Percentiles rank a stretch among this genome's conserved stretches.
Evolutionary conservation across 2,888 invertebrate genomes (phyloP).

Genomic region (Zaprionus obscuricornis): DNA sequence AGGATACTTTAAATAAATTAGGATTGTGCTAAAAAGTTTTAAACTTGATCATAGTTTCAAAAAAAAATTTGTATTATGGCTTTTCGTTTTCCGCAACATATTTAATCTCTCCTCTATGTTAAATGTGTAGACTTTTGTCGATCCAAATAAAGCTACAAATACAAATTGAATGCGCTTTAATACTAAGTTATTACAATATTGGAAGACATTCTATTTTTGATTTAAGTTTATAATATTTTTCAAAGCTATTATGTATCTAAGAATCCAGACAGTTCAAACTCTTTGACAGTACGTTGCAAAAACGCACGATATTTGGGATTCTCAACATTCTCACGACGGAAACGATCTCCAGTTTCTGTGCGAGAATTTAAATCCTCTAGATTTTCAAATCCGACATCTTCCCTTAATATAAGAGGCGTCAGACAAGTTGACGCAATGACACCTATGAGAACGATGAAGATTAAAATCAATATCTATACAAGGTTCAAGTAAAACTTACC

Average conservation of each 20-base stretch:
- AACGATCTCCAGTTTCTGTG: slow-evolving; percentile 74
- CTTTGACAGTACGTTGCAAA: slow-evolving; percentile 80
- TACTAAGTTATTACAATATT: slow-evolving; percentile 1
- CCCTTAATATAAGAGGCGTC: slow-evolving; percentile 81
- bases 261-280: slow-evolving; percentile 82
- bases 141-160: not conserved
- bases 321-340: slow-evolving; percentile 80
- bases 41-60: not conserved
- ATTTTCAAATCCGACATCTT: slow-evolving; percentile 73
- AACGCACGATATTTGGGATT: slow-evolving; percentile 81
- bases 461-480: no score
- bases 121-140: not conserved
- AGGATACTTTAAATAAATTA: slow-evolving; percentile 15
- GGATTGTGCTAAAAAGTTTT: no score
- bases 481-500: slow-evolving; percentile 52
- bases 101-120: not conserved
- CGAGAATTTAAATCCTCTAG: slow-evolving; percentile 77
- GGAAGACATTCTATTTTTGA: slow-evolving; percentile 4
- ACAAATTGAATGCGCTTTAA: not conserved
- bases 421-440: slow-evolving; percentile 82
- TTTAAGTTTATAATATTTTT: not conserved
- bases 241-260: slow-evolving; percentile 69
- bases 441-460: slow-evolving; percentile 69
- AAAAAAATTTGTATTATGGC: not conserved
- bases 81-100: not conserved